Conservation (phyloP, 2,888 invertebrate genomes). For the Alentia gelatinosa region DNA sequence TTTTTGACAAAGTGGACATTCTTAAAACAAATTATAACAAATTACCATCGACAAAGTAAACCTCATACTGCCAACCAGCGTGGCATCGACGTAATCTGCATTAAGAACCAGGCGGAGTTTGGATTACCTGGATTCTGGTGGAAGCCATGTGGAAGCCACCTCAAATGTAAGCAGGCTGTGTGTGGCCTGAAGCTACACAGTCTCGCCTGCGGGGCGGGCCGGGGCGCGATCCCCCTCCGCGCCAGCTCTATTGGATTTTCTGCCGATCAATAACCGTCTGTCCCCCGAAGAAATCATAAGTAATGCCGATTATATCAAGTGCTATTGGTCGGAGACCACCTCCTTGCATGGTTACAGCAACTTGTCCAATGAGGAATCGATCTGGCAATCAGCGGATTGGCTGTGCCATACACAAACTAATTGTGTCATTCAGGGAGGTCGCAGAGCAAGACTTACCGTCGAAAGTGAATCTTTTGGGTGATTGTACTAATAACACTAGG, state of each 20-base stretch:
- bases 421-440: neutral
- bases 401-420: too few species aligned
- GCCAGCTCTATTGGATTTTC: neutral
- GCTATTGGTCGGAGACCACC: neutral
- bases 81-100: too few species aligned
- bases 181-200: too few species aligned
- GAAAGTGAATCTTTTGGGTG: neutral
- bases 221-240: too few species aligned
- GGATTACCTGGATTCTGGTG: neutral
- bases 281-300: neutral
- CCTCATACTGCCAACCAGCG: too few species aligned
- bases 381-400: neutral
- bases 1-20: too few species aligned
- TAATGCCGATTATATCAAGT: constrained; percentile 26
- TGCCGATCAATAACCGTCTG: neutral
- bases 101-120: too few species aligned
- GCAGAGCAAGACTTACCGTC: neutral
- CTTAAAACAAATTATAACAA: too few species aligned
- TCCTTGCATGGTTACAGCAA: neutral
- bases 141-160: constrained; percentile 1
- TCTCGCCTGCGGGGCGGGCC: too few species aligned
- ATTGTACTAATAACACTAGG: neutral
- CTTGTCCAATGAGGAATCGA: neutral
- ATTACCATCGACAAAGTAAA: too few species aligned
- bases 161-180: neutral